Percentiles rank a stretch among this genome's conserved stretches.
phyloP scores from a whole-genome alignment of 2,113 vertebrate species.

The Solenodon paradoxus region DNA sequence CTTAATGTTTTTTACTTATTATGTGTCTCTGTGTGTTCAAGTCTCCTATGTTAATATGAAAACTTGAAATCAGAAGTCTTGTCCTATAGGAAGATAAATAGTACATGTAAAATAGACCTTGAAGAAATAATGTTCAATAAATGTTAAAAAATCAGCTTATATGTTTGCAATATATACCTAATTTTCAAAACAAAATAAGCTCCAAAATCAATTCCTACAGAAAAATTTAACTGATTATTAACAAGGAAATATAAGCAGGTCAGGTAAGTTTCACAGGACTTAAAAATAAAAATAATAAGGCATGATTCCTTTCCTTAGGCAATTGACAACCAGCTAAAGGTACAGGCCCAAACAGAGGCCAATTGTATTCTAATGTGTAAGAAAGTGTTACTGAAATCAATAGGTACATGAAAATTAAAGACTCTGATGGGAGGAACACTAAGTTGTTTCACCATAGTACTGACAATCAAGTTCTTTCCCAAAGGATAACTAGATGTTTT shows the following conservation, averaged over 20 bases:
- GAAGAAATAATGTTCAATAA: background rate
- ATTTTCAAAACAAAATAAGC: background rate
- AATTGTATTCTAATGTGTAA: background rate
- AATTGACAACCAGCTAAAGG: background rate
- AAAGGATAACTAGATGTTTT: background rate
- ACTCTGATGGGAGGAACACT: background rate
- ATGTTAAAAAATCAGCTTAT: background rate
- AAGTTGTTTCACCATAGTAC: background rate
- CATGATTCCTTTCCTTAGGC: background rate
- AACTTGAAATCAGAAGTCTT: background rate
- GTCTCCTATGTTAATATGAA: background rate
- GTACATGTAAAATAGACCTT: background rate
- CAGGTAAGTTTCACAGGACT: background rate
- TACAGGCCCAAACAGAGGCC: background rate
- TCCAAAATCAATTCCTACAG: background rate
- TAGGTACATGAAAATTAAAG: background rate
- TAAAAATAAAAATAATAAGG: background rate
- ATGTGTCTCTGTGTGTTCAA: background rate
- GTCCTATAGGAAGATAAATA: background rate
- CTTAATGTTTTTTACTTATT: background rate
- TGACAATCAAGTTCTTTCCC: background rate
- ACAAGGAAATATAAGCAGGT: background rate
- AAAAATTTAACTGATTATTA: slow-evolving; percentile 12
- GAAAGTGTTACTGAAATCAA: background rate
- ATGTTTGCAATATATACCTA: background rate